Percentiles rank a stretch among this genome's conserved stretches.
Evolutionary conservation across 2,888 invertebrate genomes (phyloP).

Genomic region (Crepidodera aurea): DNA sequence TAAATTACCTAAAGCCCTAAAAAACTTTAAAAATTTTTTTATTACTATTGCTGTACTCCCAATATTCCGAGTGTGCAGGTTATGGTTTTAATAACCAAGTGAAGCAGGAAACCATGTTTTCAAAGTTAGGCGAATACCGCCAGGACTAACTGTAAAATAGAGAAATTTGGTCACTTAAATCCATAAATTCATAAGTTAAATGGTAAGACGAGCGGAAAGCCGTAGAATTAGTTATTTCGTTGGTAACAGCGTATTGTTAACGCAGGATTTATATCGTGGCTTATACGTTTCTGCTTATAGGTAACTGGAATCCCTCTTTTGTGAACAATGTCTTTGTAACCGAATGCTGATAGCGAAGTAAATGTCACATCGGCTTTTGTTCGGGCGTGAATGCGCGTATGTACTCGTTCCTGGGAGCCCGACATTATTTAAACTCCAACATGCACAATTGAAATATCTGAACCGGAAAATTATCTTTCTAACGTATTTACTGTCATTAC

Average conservation of each 20-base stretch:
- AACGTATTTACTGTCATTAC: too few relatives aligned
- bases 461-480: too few relatives aligned
- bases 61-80: too few relatives aligned
- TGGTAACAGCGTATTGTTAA: constrained; percentile 40
- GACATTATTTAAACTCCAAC: constrained; percentile 31
- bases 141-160: background rate
- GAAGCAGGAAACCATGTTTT: too few relatives aligned
- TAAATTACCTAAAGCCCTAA: too few relatives aligned
- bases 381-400: constrained; percentile 35
- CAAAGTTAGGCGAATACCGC: too few relatives aligned
- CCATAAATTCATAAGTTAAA: constrained; percentile 40
- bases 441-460: too few relatives aligned
- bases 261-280: constrained; percentile 39
- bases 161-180: constrained; percentile 26
- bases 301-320: constrained; percentile 43
- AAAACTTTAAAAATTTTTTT: too few relatives aligned
- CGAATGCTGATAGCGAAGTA: constrained; percentile 40
- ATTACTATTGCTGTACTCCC: too few relatives aligned
- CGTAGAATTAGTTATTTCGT: constrained; percentile 35
- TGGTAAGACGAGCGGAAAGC: constrained; percentile 37
- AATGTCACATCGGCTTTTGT: constrained; percentile 42
- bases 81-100: too few relatives aligned
- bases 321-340: constrained; percentile 47
- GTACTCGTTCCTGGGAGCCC: constrained; percentile 34
- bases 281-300: constrained; percentile 40